Evolutionary conservation across 2,113 vertebrate species (phyloP).

Genomic region (Ceyx margarethae): DNA sequence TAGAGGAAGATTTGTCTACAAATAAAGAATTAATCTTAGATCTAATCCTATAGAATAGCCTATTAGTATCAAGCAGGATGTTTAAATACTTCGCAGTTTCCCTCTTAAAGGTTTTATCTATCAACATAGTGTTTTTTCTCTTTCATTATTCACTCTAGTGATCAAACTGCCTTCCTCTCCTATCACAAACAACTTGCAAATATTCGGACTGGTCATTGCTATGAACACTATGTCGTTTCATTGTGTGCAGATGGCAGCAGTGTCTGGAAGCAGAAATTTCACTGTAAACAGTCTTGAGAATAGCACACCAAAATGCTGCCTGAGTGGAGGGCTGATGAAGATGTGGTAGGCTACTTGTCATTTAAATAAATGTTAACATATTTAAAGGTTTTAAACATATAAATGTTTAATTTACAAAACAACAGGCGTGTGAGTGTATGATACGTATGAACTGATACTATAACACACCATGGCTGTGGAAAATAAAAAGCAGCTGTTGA

Average conservation of each 20-base stretch:
- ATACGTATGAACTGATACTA: not conserved
- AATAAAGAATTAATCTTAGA: constrained; percentile 34
- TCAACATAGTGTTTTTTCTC: constrained; percentile 39
- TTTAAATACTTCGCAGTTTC: constrained; percentile 39
- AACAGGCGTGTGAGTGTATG: not conserved
- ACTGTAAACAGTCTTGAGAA: not conserved
- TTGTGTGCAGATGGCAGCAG: not conserved
- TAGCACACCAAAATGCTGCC: not conserved
- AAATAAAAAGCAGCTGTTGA: not conserved
- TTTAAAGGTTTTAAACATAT: not conserved
- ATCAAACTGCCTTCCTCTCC: constrained; percentile 1
- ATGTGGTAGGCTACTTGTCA: not conserved
- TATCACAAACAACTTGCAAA: constrained; percentile 12
- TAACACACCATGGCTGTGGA: not conserved
- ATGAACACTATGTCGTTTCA: not conserved
- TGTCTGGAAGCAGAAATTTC: constrained; percentile 14
- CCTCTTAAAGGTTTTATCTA: constrained; percentile 39
- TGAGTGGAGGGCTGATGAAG: not conserved
- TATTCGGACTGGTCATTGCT: not conserved
- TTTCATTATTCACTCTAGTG: constrained; percentile 15
- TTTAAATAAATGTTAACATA: not conserved
- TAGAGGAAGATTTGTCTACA: not conserved
- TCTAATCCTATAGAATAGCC: constrained; percentile 3
- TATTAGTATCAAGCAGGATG: constrained; percentile 2
- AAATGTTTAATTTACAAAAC: not conserved